These are phyloP conservation scores for Odobenus rosmarus DNA, from an alignment of 2,113 vertebrate genomes.

Conservation along the genomic window DNA sequence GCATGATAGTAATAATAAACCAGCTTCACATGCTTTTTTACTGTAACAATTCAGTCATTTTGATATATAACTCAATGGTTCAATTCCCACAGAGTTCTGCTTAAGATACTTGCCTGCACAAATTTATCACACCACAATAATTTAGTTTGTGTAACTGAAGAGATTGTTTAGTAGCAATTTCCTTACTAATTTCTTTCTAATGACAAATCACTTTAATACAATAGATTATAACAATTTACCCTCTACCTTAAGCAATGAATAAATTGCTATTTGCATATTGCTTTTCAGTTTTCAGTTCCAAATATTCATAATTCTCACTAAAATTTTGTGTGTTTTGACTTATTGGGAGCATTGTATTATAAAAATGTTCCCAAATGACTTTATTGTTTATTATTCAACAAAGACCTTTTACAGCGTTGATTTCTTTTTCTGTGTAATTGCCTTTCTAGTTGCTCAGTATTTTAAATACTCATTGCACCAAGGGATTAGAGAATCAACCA, in stretches of 20 bases:
- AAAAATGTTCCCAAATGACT: slow-evolving; percentile 54
- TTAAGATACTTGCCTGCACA: slow-evolving; percentile 49
- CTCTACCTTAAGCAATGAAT: slow-evolving; percentile 60
- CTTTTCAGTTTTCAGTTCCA: slow-evolving; percentile 4
- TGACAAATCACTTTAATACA: slow-evolving; percentile 72
- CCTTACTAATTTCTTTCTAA: slow-evolving; percentile 71
- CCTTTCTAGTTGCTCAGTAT: slow-evolving; percentile 28
- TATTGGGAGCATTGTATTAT: background rate
- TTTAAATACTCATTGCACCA: slow-evolving; percentile 9
- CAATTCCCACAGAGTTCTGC: slow-evolving; percentile 51
- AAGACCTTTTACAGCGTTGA: slow-evolving; percentile 8
- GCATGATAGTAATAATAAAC: slow-evolving; percentile 47
- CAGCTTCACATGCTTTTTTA: background rate
- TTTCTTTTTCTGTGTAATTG: slow-evolving; percentile 57
- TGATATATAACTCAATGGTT: slow-evolving; percentile 55
- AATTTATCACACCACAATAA: slow-evolving; percentile 59
- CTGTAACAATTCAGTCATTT: slow-evolving; percentile 52
- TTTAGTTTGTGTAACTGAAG: slow-evolving; percentile 62
- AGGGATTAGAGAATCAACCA: slow-evolving; percentile 48
- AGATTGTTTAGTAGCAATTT: slow-evolving; percentile 72
- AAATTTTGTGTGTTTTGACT: slow-evolving; percentile 38
- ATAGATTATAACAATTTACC: slow-evolving; percentile 62
- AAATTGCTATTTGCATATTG: slow-evolving; percentile 35
- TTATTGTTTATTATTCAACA: slow-evolving; percentile 55
- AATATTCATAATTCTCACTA: slow-evolving; percentile 66